Percentiles rank a stretch among this genome's conserved stretches.
Conservation (phyloP, 2,888 invertebrate genomes). For the Microctonus hyperodae region DNA sequence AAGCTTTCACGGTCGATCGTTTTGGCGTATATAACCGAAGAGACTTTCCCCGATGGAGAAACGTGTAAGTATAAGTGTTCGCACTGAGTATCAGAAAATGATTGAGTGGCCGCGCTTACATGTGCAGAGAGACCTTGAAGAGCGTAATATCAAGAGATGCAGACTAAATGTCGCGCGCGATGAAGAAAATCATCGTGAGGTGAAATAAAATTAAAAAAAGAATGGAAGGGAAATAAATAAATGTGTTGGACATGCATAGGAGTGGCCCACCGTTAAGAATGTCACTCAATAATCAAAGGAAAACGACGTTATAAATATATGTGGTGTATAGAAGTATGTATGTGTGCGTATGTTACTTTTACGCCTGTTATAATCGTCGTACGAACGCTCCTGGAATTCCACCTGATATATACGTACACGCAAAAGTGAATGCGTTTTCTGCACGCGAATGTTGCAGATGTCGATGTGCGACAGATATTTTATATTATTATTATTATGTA, state of each 20-base stretch:
- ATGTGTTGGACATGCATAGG: slow-evolving; percentile 19
- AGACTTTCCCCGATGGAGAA: slow-evolving; percentile 34
- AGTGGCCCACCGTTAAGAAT: slow-evolving; percentile 31
- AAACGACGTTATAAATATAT: slow-evolving; percentile 13
- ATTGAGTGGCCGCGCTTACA: slow-evolving; percentile 14
- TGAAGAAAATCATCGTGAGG: slow-evolving; percentile 10
- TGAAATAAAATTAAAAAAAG: slow-evolving; percentile 16
- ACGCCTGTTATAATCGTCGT: slow-evolving; percentile 15
- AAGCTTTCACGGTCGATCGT: slow-evolving; percentile 32
- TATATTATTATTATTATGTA: slow-evolving; percentile 5
- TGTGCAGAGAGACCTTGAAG: slow-evolving; percentile 24
- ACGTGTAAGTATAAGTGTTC: too few species aligned
- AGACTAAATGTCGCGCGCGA: slow-evolving; percentile 18
- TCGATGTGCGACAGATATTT: slow-evolving; percentile 3
- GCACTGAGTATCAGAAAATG: slow-evolving; percentile 21
- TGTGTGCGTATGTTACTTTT: not conserved
- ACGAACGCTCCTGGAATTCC: slow-evolving; percentile 27
- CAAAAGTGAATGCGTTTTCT: slow-evolving; percentile 23
- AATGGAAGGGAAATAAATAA: slow-evolving; percentile 6
- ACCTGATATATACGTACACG: slow-evolving; percentile 22
- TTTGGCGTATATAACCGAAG: slow-evolving; percentile 21
- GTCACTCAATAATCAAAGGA: slow-evolving; percentile 28
- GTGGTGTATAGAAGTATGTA: too few species aligned
- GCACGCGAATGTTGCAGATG: slow-evolving; percentile 15
- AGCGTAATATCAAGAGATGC: slow-evolving; percentile 11